Base-by-base conservation (phyloP, 2,888 invertebrate genomes). In the Andrena chrysosceles region DNA sequence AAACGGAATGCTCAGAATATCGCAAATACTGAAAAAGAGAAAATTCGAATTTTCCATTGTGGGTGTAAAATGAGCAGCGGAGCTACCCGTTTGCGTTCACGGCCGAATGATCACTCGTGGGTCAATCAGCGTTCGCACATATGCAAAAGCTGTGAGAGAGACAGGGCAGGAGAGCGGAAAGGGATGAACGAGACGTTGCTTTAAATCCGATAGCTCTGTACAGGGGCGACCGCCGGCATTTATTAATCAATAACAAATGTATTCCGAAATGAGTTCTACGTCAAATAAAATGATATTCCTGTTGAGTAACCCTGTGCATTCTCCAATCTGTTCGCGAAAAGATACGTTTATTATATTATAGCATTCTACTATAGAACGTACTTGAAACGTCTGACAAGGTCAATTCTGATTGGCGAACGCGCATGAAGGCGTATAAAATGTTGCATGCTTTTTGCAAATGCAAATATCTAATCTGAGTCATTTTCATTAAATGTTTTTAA, bases 191-290 rank as follows among this genome's bases (percentile, higher is more conserved):
- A 79, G 81, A 78, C 84, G 66, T 85, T 84, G 86, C 89, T 90
- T 91, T 91, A 92, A 92, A 91, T 89, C 86, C 88, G 91, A 90
- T 90, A 91, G 87, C 90, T 84, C 86, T 89, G 88, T 88, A 87
- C 69, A 75, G 77, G 74, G 31, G 68, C 80, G 78, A 84, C 76
- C 87, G 82, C 78, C 78, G 87, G 86, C 87, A 90, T 91, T 92
- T 92, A 91, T 90, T 89, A 91, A 93, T 93, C 92, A 91, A 92
- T 90, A 91, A 91, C 90, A 91, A 91, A 92, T 91, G 90, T 90
- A 91, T 91, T 84, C 85, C 84, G 87, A 85, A 88, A 91, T 90
- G 89, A 90, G 88, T 91, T 91, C 87, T 90, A 90, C 90, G 90
- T 89, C 88, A 87, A 93, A 93, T 91, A 91, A 92, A 92, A 92